Base-by-base conservation (phyloP, 2,888 invertebrate genomes). In the Chymomyza procnemis region DNA sequence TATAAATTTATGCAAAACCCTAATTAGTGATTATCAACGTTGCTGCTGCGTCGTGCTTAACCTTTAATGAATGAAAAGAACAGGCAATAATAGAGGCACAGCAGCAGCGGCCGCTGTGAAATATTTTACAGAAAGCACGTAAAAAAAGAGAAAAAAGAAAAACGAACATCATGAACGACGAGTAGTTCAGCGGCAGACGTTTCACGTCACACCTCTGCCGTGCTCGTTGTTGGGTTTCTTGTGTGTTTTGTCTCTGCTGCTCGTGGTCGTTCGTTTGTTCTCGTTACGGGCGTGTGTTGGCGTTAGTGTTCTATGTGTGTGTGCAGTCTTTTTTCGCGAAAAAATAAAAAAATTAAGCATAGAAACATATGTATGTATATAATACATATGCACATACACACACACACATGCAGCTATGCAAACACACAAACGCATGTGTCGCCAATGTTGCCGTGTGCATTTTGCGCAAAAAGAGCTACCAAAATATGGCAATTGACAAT, bases 131-230 rank as follows among this genome's bases (percentile, higher is more conserved):
- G 41, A 56, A 50, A 66, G 56, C 54, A 54, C 19, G 21, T 54
- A 62, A 74, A 56, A 65, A 60, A 64, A 69, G 46, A 69, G 68
- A 68, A 74, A 78, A 69, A 79, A 75, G 65, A 74, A 71, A 76
- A 72, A 70, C 73, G 66, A 76, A 65, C 52, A 64, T 59, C 71
- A 73, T 64, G 68, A 80, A 82, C 74, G 82, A 82, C 74, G 82
- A 80, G 80, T 80, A 80, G 21, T 18, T 21, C 18, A 54, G 54
- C 54, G 54, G 18, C 21, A 18, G 19, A 41, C 54, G 18, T 54
- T 21, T 18, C 54, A 18, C 54, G 14, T 21, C 54, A 21, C 54
- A 21, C 54, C 54, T 54, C 54, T 21, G 9, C 18, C 54, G 18
- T 21, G 54, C 21, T 21, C 21, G 18, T 54, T 54, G 18, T 54